Evolutionary conservation across 2,797 vertebrate genomes (phyloP).

Genomic region (Myoxocephalus aenaeus): DNA sequence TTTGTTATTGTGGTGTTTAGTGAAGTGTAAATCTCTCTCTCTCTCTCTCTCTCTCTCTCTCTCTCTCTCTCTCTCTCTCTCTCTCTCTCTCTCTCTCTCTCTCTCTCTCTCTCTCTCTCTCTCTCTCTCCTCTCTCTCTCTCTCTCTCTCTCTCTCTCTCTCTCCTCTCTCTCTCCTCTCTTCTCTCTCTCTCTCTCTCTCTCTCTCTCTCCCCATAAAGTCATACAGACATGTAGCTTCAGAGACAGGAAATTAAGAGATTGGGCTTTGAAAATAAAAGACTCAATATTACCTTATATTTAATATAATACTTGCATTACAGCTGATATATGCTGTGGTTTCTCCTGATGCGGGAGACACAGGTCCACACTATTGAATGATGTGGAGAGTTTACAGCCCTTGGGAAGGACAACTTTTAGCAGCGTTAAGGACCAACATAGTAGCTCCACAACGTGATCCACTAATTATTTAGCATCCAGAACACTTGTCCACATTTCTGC

Average conservation of each 20-base stretch:
- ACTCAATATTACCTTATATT: background rate
- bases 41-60: constrained; percentile 55
- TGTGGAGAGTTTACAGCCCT: background rate
- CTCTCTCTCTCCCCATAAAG: constrained; percentile 44
- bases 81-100: constrained; percentile 24
- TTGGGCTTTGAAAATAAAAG: constrained; percentile 65
- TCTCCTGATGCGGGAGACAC: background rate
- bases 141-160: constrained; percentile 11
- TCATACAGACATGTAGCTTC: constrained; percentile 22
- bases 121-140: background rate
- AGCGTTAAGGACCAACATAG: background rate
- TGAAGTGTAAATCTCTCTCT: constrained; percentile 75
- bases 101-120: constrained; percentile 27
- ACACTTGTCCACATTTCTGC: background rate
- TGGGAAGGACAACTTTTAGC: background rate
- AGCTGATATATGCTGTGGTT: background rate
- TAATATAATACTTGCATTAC: background rate
- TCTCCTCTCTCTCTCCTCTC: constrained; percentile 25
- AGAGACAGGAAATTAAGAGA: constrained; percentile 63
- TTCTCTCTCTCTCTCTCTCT: no score
- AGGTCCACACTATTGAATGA: background rate
- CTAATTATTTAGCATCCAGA: background rate
- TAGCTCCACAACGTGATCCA: background rate
- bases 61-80: constrained; percentile 21
- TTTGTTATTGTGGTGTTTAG: constrained; percentile 81